Evolutionary conservation across 2,797 vertebrate species (phyloP).

Genomic region (Cirrhinus molitorella): DNA sequence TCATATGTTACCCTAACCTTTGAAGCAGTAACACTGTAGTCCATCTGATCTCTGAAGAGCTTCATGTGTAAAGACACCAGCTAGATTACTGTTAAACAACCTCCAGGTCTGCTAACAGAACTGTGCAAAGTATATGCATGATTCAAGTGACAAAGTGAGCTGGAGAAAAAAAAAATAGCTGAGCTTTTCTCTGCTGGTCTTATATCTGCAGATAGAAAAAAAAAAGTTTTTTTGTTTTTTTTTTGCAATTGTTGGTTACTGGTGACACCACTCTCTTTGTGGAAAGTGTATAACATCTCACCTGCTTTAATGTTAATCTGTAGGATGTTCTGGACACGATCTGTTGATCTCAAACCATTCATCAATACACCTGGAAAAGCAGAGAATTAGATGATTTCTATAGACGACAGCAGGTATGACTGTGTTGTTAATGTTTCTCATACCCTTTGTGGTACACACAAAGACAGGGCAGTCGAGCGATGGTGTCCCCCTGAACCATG

Average conservation of each 20-base stretch:
- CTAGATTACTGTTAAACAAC: background rate
- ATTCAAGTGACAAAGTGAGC: too few relatives aligned
- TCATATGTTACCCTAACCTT: background rate
- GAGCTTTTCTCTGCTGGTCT: background rate
- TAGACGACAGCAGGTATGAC: background rate
- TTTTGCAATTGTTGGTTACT: background rate
- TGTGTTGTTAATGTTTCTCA: slow-evolving; percentile 47
- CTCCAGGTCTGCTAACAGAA: background rate
- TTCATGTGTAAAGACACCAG: background rate
- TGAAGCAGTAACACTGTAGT: slow-evolving; percentile 3
- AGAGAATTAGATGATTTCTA: slow-evolving; percentile 18
- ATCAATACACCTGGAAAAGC: slow-evolving; percentile 90
- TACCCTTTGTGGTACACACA: slow-evolving; percentile 99
- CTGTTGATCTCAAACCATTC: slow-evolving; percentile 98
- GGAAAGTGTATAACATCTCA: slow-evolving; percentile 33
- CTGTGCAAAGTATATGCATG: background rate
- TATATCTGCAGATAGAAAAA: background rate
- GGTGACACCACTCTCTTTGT: background rate
- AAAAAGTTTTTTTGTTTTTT: fast-evolving
- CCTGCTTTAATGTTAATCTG: slow-evolving; percentile 79
- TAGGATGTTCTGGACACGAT: slow-evolving; percentile 96
- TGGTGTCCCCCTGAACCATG: slow-evolving; percentile 94
- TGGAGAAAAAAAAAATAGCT: background rate
- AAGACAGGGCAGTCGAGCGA: slow-evolving; percentile 96
- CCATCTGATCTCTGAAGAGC: background rate